A percentile compares a stretch with the other conserved stretches of the same genome.
Conservation (phyloP, 2,113 vertebrate genomes). For the Macaca mulatta region DNA sequence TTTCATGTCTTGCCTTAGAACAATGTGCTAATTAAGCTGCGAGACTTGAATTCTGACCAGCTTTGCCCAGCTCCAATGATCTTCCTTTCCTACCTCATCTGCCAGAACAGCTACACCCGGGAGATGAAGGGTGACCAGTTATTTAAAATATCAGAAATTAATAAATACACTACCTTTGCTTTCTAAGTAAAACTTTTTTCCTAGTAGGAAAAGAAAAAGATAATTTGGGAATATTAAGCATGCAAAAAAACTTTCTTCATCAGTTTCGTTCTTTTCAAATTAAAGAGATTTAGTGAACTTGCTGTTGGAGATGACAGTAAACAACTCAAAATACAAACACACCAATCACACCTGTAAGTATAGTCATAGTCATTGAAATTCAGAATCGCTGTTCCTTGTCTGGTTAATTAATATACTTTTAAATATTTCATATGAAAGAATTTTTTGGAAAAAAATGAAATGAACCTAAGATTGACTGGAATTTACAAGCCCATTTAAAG, state of each 20-base stretch:
- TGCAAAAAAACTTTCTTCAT: slow-evolving; percentile 55
- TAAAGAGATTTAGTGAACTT: slow-evolving; percentile 70
- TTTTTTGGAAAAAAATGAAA: slow-evolving; percentile 57
- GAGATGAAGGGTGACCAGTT: not conserved
- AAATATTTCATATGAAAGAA: slow-evolving; percentile 61
- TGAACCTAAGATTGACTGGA: slow-evolving; percentile 75
- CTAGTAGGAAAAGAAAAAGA: slow-evolving; percentile 72
- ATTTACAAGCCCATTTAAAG: slow-evolving; percentile 85
- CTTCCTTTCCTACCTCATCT: not conserved
- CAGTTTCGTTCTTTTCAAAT: slow-evolving; percentile 65
- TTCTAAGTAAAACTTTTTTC: slow-evolving; percentile 76
- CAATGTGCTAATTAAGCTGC: not conserved
- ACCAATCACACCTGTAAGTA: slow-evolving; percentile 58
- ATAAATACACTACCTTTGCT: not conserved
- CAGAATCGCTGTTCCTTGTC: slow-evolving; percentile 68
- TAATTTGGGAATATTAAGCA: not conserved
- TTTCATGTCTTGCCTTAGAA: slow-evolving; percentile 2
- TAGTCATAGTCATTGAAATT: slow-evolving; percentile 62
- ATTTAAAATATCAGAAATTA: not conserved
- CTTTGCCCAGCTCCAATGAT: not conserved
- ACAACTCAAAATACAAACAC: slow-evolving; percentile 67
- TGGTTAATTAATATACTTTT: slow-evolving; percentile 79
- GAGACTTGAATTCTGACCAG: not conserved
- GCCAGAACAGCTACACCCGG: not conserved
- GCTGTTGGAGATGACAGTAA: slow-evolving; percentile 62